Base-by-base conservation (phyloP, 2,797 vertebrate species). In the Lepilemur septentrionalis region DNA sequence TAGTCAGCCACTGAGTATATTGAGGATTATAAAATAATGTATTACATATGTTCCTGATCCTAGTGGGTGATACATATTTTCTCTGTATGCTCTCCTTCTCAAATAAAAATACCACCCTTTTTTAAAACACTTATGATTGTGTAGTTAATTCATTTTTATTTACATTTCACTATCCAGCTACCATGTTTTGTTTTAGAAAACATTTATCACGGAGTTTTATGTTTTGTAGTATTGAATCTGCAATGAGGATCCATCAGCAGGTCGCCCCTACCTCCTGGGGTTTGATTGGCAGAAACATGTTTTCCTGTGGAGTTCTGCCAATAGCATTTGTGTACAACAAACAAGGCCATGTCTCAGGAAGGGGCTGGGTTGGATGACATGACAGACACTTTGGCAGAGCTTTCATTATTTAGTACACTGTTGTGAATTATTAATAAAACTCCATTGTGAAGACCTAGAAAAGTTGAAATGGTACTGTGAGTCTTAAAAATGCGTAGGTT, bases 401-500 rank as follows among this genome's bases (percentile, higher is more conserved):
- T 57, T 98, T 98, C 96, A 98, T 98, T 96, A 98, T 98, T 98
- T 98, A 98, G 97, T 91, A 84, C n/a, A 87, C 91, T 59, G 55
- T 73, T 92, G 81, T 98, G 93, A 98, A 98, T 98, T 98, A 98
- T 98, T 98, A 97, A 98, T 97, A 96, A 94, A 89, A 89, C 89
- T 97, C 94, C 89, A 94, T 96, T 89, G 91, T 93, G 97, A 96
- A 86, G 84, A 94, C 83, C 91, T 97, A 70, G 90, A 96, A 97
- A 97, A 92, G 65, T 96, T 95, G 85, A 94, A 96, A 93, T 78
- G 35, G 94, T 97, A 96, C 86, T 95, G n/a, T 92, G 92, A 97
- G 80, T 84, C 59, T 84, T 94, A 70, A 28, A 97, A 88, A 91
- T 95, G 96, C 76, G 95, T 96, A 65, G 78, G 76, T 30, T 96